These are phyloP conservation scores for Atlantisia rogersi DNA, from an alignment of 2,113 vertebrate genomes.

Conservation along the genomic window DNA sequence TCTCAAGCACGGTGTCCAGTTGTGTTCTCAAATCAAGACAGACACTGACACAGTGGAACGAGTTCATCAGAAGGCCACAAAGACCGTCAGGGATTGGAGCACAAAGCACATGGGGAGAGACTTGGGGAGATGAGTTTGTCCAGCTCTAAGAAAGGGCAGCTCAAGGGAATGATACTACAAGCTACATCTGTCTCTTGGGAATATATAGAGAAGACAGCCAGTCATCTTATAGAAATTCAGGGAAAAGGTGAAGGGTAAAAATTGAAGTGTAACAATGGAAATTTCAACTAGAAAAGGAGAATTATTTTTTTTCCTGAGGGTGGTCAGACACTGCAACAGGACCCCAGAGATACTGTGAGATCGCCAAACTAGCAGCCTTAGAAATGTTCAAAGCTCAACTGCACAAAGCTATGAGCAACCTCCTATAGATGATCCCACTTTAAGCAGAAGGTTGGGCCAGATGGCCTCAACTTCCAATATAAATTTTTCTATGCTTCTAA, in stretches of 20 bases:
- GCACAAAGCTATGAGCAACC: not conserved
- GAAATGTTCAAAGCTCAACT: not conserved
- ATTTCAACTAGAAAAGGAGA: not conserved
- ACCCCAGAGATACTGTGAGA: not conserved
- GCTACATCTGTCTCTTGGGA: not conserved
- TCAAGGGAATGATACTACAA: not conserved
- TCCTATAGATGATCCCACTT: not conserved
- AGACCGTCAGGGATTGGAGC: not conserved
- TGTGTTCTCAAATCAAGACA: not conserved
- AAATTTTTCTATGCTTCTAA: not conserved
- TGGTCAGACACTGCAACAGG: not conserved
- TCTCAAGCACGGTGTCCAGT: not conserved
- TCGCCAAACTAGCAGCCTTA: not conserved
- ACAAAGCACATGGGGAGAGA: not conserved
- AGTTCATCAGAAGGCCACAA: not conserved
- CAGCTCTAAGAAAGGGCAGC: not conserved
- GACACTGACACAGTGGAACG: not conserved
- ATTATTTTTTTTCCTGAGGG: not conserved
- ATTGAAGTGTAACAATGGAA: not conserved
- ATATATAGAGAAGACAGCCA: not conserved
- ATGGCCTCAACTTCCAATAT: not conserved
- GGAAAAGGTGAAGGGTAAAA: not conserved
- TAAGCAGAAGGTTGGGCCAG: not conserved
- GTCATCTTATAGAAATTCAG: not conserved
- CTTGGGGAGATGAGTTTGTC: not conserved